Evolutionary conservation across 2,888 invertebrate genomes (phyloP).

Genomic region (Rhogogaster chlorosoma): DNA sequence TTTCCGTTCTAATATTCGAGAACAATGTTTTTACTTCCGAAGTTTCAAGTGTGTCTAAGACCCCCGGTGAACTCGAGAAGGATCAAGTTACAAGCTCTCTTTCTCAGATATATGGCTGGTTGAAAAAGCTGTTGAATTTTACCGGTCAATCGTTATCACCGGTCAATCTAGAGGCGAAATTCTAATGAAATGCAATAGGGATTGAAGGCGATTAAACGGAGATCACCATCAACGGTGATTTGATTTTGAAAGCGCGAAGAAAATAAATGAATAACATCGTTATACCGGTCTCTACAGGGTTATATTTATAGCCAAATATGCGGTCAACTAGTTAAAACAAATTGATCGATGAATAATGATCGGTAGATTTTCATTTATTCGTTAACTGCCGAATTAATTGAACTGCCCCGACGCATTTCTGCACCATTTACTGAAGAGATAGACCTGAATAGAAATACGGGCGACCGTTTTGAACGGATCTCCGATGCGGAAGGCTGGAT

Average conservation of each 20-base stretch:
- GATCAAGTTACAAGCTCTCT: constrained; percentile 17
- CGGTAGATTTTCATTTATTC: not conserved
- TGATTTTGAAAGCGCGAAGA: not conserved
- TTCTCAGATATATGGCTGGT: not conserved
- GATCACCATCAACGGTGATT: constrained; percentile 3
- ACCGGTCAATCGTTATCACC: constrained; percentile 27
- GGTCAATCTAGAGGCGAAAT: not conserved
- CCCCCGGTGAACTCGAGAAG: not conserved
- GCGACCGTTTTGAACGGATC: not conserved
- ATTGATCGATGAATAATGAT: constrained; percentile 43
- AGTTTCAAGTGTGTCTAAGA: constrained; percentile 28
- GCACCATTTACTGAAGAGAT: not conserved
- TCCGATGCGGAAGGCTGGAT: not conserved
- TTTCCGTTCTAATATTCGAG: constrained; percentile 10
- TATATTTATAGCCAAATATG: constrained; percentile 4
- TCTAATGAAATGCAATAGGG: constrained; percentile 1
- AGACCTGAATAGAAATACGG: not conserved
- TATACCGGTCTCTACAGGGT: constrained; percentile 8
- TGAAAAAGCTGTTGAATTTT: not conserved
- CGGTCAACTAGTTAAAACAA: constrained; percentile 38
- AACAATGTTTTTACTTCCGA: constrained; percentile 22
- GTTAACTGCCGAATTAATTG: constrained; percentile 38
- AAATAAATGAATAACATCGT: not conserved
- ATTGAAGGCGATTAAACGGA: constrained; percentile 2
- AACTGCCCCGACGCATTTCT: not conserved